These are phyloP conservation scores for Formicarius rufipectus DNA, from an alignment of 2,113 vertebrate genomes.

Conservation along the genomic window DNA sequence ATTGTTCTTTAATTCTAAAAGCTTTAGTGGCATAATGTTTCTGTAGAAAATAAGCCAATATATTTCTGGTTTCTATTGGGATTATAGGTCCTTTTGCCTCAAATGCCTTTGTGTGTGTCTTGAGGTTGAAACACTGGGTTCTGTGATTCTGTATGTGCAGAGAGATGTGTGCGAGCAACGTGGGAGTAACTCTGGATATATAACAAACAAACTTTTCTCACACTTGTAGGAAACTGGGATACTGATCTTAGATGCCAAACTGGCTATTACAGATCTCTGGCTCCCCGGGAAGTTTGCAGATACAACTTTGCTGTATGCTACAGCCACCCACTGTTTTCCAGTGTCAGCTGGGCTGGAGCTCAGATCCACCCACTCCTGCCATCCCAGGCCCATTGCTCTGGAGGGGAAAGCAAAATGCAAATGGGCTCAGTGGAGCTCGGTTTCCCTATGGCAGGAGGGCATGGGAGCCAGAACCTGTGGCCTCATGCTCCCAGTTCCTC, in stretches of 20 bases:
- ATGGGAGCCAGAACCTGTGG: neutral
- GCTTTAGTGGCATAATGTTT: neutral
- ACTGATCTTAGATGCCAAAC: neutral
- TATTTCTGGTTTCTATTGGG: neutral
- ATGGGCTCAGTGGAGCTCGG: neutral
- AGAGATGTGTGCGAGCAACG: neutral
- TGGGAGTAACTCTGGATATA: neutral
- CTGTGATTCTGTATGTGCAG: neutral
- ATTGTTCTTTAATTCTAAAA: neutral
- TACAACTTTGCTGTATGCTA: constrained; percentile 27
- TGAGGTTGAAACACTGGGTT: neutral
- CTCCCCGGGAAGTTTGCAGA: neutral
- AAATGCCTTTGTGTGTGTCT: neutral
- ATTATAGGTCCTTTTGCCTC: neutral
- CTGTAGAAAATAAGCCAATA: neutral
- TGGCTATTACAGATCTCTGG: neutral
- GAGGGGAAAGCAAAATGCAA: neutral
- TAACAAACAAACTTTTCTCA: neutral
- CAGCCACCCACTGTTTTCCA: constrained; percentile 39
- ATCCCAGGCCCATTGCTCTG: neutral
- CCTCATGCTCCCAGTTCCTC: fast-evolving
- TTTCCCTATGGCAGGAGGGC: neutral
- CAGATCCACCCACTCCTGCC: neutral
- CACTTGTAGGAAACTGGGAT: neutral
- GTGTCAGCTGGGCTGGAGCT: constrained; percentile 53